A percentile compares a stretch with the other conserved stretches of the same genome.
Evolutionary conservation across 2,888 invertebrate species (phyloP).

Genomic region (Philereme transversata): DNA sequence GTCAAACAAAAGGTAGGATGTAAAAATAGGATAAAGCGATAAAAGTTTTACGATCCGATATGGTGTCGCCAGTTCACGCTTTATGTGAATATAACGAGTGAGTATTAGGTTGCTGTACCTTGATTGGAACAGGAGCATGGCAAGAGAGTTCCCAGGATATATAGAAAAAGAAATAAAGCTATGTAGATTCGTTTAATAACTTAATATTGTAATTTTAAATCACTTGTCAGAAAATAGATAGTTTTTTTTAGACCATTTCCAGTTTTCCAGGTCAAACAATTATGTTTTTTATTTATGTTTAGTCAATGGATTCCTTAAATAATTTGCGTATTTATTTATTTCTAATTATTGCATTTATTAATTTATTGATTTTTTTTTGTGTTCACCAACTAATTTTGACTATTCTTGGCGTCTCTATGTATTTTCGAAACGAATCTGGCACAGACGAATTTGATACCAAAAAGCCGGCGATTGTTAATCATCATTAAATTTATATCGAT

Average conservation of each 20-base stretch:
- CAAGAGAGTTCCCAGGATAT: neutral
- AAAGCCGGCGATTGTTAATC: conserved; percentile 74
- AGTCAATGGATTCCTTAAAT: no score
- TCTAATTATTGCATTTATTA: no score
- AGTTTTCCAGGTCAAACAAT: no score
- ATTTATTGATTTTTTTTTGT: neutral
- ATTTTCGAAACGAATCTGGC: conserved; percentile 29
- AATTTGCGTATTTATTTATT: no score
- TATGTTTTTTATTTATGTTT: no score
- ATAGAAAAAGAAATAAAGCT: no score
- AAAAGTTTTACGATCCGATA: conserved; percentile 78
- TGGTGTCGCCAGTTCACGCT: conserved; percentile 52
- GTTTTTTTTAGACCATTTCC: no score
- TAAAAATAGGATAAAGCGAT: conserved; percentile 71
- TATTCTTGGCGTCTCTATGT: conserved; percentile 28
- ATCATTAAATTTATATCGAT: conserved; percentile 78
- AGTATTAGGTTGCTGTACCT: conserved; percentile 34
- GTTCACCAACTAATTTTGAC: neutral
- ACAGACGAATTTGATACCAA: conserved; percentile 52
- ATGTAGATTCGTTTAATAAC: no score
- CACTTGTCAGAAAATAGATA: no score
- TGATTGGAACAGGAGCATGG: conserved; percentile 32
- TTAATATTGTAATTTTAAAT: no score
- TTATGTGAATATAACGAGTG: conserved; percentile 58
- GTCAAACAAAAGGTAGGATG: conserved; percentile 39